Percentiles rank a stretch among this genome's conserved stretches.
phyloP scores from a whole-genome alignment of 2,888 invertebrate genomes.

The Chaitophorus viminalis region DNA sequence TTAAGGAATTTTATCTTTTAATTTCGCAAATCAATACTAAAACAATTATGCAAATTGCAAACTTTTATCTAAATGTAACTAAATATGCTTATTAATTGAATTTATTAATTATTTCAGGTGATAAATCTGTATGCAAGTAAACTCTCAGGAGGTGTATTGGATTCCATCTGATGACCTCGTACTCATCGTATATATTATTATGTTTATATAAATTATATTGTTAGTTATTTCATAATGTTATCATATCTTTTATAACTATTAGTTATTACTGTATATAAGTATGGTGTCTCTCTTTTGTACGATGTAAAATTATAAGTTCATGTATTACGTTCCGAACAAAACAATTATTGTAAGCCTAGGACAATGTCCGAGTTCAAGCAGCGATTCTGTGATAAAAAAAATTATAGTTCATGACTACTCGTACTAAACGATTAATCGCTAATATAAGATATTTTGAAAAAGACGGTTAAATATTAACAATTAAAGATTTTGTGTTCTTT shows the following conservation, averaged over 20 bases:
- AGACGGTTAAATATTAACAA: background rate
- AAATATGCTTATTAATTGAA: background rate
- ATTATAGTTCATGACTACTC: conserved; percentile 27
- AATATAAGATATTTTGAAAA: conserved; percentile 17
- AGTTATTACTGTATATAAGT: conserved; percentile 21
- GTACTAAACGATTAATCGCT: background rate
- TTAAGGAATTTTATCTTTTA: no score
- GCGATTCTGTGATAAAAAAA: conserved; percentile 52
- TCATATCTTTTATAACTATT: conserved; percentile 41
- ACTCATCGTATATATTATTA: background rate
- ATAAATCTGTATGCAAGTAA: conserved; percentile 86
- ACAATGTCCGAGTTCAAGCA: conserved; percentile 43
- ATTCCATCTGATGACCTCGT: conserved; percentile 69
- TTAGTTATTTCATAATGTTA: conserved; percentile 35
- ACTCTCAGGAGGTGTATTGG: conserved; percentile 78
- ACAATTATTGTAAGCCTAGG: conserved; percentile 20
- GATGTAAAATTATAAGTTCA: conserved; percentile 4
- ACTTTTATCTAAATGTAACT: background rate
- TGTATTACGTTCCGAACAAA: conserved; percentile 21
- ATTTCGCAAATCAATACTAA: no score
- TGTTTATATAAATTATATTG: conserved; percentile 16
- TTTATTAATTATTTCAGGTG: conserved; percentile 72
- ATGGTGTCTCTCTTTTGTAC: conserved; percentile 55
- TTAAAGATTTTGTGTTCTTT: conserved; percentile 3
- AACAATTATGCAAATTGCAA: background rate